phyloP scores from a whole-genome alignment of 2,113 vertebrate species.

The Psammodynastes pulverulentus region DNA sequence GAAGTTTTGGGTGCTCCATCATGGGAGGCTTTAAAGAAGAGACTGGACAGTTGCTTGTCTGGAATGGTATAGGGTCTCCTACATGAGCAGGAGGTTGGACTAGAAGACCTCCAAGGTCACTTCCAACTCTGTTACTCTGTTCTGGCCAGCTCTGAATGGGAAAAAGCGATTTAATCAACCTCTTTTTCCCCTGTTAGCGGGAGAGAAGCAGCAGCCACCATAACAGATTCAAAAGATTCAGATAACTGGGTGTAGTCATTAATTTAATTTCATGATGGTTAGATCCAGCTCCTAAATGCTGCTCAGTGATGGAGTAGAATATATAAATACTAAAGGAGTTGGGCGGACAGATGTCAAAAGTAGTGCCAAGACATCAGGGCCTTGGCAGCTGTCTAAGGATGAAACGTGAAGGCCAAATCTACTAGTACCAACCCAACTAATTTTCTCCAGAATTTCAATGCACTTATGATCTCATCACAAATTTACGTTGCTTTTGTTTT shows the following conservation, averaged over 20 bases:
- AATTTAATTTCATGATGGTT: not conserved
- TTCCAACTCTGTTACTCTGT: not conserved
- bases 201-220: not conserved
- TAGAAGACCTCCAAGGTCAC: not conserved
- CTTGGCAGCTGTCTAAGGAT: not conserved
- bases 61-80: not conserved
- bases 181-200: not conserved
- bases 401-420: not conserved
- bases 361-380: not conserved
- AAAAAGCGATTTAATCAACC: not conserved
- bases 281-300: not conserved
- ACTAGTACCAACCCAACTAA: not conserved
- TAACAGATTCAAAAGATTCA: not conserved
- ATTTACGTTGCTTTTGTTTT: not conserved
- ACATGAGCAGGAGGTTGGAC: not conserved
- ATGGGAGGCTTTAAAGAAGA: not conserved
- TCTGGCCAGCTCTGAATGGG: not conserved
- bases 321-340: not conserved
- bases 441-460: not conserved
- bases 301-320: not conserved
- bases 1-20: not conserved
- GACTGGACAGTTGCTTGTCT: not conserved
- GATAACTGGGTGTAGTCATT: not conserved
- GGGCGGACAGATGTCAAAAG: not conserved
- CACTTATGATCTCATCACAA: not conserved